Evolutionary conservation across 2,888 invertebrate genomes (phyloP), one percentile per base, ranked within the genome.

Genomic region (Xanthia icteritia): DNA sequence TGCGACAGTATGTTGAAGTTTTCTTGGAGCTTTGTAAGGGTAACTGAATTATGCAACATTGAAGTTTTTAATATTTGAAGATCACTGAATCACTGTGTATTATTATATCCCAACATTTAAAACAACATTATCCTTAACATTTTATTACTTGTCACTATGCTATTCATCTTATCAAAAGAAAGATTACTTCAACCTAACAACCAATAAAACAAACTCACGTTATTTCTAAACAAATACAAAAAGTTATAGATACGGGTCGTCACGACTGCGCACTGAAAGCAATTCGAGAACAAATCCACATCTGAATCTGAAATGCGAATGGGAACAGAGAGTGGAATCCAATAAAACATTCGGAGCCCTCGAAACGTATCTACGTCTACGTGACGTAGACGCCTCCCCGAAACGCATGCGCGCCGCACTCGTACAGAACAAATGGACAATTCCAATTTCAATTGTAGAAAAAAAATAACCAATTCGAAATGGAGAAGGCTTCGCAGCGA

Each of bases 401-500:
- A 89, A 80, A 92, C 96, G 96, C 96, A 95, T 95, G 96, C 96
- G 96, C 92, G 87, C 85, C 71, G 82, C 93, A 94, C 90, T 92
- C 91, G 93, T 89, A 95, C 95, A 94, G 93, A 93, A 95, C 95
- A 95, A 95, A 95, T 95, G 93, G 91, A 96, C 95, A 95, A 94
- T 96, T 94, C 95, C 94, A 95, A 96, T 95, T 96, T 94, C 95
- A 96, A 96, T 96, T 94, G 96, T 95, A 96, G 95, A 96, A 96
- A 96, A 96, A 96, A 96, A 94, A 96, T 95, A 96, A 95, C 96
- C 96, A 96, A 96, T 96, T 96, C 96, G 92, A 96, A 96, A 94
- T 96, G 95, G 93, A 94, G 96, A 96, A 96, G 96, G 95, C 96
- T 96, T 95, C 92, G 94, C 94, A 90, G 95, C 96, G 93, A 94